Evolutionary conservation across 1,140 invertebrate genomes (phyloP).

Genomic region (Grapholita molesta): DNA sequence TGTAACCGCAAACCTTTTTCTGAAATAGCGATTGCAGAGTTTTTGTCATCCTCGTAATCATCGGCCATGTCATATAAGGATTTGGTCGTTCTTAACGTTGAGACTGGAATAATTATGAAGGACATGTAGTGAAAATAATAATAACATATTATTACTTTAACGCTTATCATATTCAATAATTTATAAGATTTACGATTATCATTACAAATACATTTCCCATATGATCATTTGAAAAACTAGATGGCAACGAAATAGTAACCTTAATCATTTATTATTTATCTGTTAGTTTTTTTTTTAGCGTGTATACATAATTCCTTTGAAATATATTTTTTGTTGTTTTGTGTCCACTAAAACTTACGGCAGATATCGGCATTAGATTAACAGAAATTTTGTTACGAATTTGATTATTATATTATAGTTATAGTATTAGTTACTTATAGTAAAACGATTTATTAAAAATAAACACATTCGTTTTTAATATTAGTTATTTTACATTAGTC

Average conservation of each 20-base stretch:
- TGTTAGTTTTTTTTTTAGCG: no score
- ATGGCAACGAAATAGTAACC: neutral
- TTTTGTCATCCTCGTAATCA: slow-evolving; percentile 63
- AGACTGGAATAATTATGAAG: neutral
- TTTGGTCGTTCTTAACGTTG: slow-evolving; percentile 26
- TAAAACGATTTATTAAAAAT: no score
- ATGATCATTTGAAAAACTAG: neutral
- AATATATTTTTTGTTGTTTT: no score
- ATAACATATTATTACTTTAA: neutral
- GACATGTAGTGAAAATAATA: neutral
- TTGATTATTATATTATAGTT: no score
- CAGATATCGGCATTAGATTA: no score
- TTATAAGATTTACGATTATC: neutral
- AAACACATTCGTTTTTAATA: no score
- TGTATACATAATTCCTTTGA: no score
- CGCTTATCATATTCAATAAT: neutral
- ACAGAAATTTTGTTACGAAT: no score
- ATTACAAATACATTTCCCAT: neutral
- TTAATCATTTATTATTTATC: no score
- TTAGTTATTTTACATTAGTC: neutral
- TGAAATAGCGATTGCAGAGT: slow-evolving; percentile 58
- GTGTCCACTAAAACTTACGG: no score
- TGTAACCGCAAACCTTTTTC: slow-evolving; percentile 39
- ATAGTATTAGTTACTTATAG: no score
- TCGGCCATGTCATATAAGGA: slow-evolving; percentile 57